Evolutionary conservation across 2,888 invertebrate genomes (phyloP).

Genomic region (Pseudoips prasinana): DNA sequence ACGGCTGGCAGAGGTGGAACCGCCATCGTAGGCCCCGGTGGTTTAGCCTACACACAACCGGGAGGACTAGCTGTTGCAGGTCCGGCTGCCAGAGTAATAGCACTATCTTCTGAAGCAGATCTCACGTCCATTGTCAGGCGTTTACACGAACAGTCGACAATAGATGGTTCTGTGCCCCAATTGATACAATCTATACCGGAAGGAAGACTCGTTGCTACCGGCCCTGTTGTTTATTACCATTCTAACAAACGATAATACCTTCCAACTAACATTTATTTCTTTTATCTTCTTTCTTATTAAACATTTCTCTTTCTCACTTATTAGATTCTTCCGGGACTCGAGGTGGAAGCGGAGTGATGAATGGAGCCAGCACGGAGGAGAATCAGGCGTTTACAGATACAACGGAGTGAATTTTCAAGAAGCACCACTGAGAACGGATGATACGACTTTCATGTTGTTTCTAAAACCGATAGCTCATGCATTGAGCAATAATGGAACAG

Average conservation of each 20-base stretch:
- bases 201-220: constrained; percentile 87
- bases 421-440: constrained; percentile 35
- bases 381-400: constrained; percentile 52
- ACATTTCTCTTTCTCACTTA: constrained; percentile 57
- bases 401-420: constrained; percentile 54
- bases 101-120: constrained; percentile 84
- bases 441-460: constrained; percentile 48
- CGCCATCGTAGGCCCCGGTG: constrained; percentile 90
- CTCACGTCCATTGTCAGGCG: constrained; percentile 77
- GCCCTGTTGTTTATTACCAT: constrained; percentile 87
- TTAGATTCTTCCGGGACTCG: constrained; percentile 55
- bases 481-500: constrained; percentile 84
- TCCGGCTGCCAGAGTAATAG: constrained; percentile 86
- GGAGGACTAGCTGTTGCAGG: constrained; percentile 89
- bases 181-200: constrained; percentile 79
- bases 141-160: constrained; percentile 58
- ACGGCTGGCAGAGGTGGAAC: constrained; percentile 91
- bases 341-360: constrained; percentile 41
- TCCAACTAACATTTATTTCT: constrained; percentile 19
- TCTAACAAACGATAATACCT: constrained; percentile 52
- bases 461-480: constrained; percentile 86
- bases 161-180: constrained; percentile 58
- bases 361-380: constrained; percentile 32
- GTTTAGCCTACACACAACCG: constrained; percentile 88
- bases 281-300: constrained; percentile 24